Evolutionary conservation across 2,888 invertebrate species (phyloP), one percentile per base, ranked within the genome.

Genomic region (Cephalotes varians): DNA sequence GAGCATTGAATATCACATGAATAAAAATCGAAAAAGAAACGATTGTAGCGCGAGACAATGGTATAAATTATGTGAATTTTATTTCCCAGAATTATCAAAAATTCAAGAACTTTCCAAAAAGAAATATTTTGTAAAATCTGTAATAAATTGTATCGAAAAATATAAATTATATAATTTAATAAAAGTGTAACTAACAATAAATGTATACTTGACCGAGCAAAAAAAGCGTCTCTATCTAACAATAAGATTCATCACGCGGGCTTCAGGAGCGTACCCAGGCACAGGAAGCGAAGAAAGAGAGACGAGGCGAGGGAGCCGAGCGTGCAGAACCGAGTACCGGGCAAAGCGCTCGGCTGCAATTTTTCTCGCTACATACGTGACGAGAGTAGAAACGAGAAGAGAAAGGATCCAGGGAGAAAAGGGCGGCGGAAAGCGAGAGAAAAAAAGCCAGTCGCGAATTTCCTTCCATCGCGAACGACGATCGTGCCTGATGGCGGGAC

Each of bases 281-380:
- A 60, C 67, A 65, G 77, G 40, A 62, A 51, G 77, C 58, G 64
- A 69, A 71, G 71, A 58, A 44, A 64, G 79, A 71, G 65, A 47
- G 67, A 81, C 44, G 47, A 73, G 49, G 47, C 25, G 62, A 34
- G 47, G 83, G 90, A 91, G 90, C 86, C 92, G 92, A 89, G 93
- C 94, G 94, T 93, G 94, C 94, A 94, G 94, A 94, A 94, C 94
- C 76, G 93, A 92, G 93, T 93, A 94, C 93, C 93, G 92, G 92
- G 94, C 93, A 94, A 94, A 94, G 94, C 94, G 94, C 94, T 94
- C 93, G 92, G 92, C 94, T 94, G 94, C 94, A 94, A 94, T 94
- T 94, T 94, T 94, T 94, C 94, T 94, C 94, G 94, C 94, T 93
- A 94, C 93, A 94, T 94, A 94, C 94, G 94, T 94, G 94, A 94